A percentile compares a stretch with the other conserved stretches of the same genome.
phyloP scores from a whole-genome alignment of 2,888 invertebrate species.

The Drosophila prolongata region DNA sequence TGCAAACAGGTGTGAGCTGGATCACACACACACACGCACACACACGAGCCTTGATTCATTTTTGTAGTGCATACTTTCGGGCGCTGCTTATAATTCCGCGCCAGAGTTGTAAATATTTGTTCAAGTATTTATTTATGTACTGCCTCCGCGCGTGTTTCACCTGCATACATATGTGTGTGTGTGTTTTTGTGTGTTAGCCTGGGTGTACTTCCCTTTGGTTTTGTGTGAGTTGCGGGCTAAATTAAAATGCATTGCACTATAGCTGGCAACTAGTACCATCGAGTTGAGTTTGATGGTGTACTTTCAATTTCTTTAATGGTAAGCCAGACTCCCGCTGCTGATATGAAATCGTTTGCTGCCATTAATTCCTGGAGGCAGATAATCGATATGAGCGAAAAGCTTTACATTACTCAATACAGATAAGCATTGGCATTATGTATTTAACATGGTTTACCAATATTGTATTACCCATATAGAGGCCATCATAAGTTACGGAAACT shows the following conservation, averaged over 20 bases:
- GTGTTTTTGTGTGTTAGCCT: constrained; percentile 6
- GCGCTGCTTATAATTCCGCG: constrained; percentile 73
- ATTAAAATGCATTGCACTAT: constrained; percentile 74
- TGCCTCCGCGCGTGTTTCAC: constrained; percentile 42
- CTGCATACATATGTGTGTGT: constrained; percentile 1
- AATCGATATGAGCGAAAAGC: neutral
- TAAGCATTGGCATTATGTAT: too few relatives aligned
- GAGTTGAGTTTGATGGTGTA: constrained; percentile 19
- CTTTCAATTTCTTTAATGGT: constrained; percentile 74
- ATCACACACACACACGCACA: constrained; percentile 11
- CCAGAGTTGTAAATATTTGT: constrained; percentile 76
- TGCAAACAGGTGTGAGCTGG: constrained; percentile 71
- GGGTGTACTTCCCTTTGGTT: constrained; percentile 12
- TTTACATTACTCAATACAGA: neutral
- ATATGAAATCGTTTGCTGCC: constrained; percentile 1
- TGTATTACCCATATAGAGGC: too few relatives aligned
- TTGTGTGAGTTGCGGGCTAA: constrained; percentile 56
- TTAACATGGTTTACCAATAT: too few relatives aligned
- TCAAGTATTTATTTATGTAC: constrained; percentile 79
- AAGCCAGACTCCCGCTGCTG: neutral
- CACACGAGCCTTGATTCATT: constrained; percentile 55
- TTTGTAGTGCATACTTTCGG: constrained; percentile 72
- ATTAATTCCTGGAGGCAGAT: neutral
- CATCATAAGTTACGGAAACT: too few relatives aligned
- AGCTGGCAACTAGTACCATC: constrained; percentile 41